phyloP scores from a whole-genome alignment of 2,797 vertebrate species.

The Valencia hispanica region DNA sequence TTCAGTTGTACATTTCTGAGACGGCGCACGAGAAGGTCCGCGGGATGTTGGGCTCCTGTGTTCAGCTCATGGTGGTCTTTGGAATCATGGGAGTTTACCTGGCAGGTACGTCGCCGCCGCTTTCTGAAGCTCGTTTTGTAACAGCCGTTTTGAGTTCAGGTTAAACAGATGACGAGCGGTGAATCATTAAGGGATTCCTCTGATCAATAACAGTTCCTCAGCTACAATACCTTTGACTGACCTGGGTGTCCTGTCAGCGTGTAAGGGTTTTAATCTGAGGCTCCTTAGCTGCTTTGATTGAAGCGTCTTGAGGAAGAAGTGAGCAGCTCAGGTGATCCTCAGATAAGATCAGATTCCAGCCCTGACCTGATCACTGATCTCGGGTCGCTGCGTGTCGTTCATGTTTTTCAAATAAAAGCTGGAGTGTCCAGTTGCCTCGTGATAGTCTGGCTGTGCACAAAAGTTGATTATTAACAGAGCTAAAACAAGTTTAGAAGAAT shows the following conservation, averaged over 20 bases:
- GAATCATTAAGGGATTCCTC: neutral
- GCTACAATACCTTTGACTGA: neutral
- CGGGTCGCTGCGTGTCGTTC: conserved; percentile 42
- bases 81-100: conserved; percentile 93
- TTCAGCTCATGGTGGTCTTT: conserved; percentile 93
- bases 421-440: conserved; percentile 27
- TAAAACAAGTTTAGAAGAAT: neutral
- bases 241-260: neutral
- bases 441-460: neutral
- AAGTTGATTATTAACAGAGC: neutral
- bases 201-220: neutral
- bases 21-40: conserved; percentile 88
- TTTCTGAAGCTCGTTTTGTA: too few relatives aligned
- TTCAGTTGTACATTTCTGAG: conserved; percentile 93
- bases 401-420: conserved; percentile 14
- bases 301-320: conserved; percentile 3
- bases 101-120: conserved; percentile 78
- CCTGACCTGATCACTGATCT: conserved; percentile 28
- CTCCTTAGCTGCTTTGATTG: neutral
- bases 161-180: neutral
- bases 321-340: conserved; percentile 27
- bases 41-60: conserved; percentile 89
- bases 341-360: conserved; percentile 15
- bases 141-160: neutral
- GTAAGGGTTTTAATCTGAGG: neutral